Base-by-base conservation (phyloP, 2,113 vertebrate species). In the Siphamia tubifer region DNA sequence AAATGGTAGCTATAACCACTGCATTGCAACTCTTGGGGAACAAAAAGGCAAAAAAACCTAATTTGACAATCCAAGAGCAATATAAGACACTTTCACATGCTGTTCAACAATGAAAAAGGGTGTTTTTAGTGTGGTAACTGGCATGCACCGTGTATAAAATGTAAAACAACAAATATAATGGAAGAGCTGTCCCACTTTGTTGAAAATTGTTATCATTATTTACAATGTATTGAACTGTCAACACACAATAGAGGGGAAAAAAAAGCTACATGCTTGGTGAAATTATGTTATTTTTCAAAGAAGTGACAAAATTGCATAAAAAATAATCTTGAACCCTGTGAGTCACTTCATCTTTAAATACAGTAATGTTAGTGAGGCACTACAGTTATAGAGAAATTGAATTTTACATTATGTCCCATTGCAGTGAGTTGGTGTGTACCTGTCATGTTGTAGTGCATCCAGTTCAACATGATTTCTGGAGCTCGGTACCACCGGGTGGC, bases 381-480 rank as follows among this genome's bases (percentile, higher is more conserved):
- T 66, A 62, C 23, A 31, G n/a, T n/a, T n/a, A n/a, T n/a, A 19
- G 15, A 43, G 2, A 12, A n/a, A 39, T 42, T 62, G 17, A 47
- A 11, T 21, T 21, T 24, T 10, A 16, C 9, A 21, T 25, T 1
- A 52, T 23, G 44, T 57, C 9, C 30, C 10, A 2, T 16, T 48
- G 4, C 3, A 28, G 34, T 62, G 3, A 34, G 2, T 27, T 1
- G 15, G 12, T 19, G n/a, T 17, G 16, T 68, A 98, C 98, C 98
- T 84, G 98, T 99, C 92, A 97, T 96, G 91, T 98, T 99, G 92
- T 99, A 99, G 89, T 99, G 98, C 98, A 99, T 99, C 98, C 98
- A 99, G 85, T 99, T 99, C 15, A 99, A 93, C 97, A 99, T 99
- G 87, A 99, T 98, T 88, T 99, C 97, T 0, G 97, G 97, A 28